These are phyloP conservation scores for Meganola albula DNA, from an alignment of 2,888 invertebrate species.

Conservation along the genomic window DNA sequence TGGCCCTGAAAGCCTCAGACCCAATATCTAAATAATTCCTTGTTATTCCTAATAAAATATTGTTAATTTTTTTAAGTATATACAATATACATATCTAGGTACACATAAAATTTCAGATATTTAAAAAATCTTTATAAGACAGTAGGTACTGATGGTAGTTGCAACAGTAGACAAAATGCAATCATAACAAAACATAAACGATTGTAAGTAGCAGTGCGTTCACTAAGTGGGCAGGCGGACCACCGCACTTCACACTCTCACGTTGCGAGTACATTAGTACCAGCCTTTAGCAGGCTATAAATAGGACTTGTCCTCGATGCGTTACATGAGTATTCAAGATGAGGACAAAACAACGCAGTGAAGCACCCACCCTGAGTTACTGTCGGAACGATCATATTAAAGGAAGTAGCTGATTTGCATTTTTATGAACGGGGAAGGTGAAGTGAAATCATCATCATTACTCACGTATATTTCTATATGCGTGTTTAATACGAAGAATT, in stretches of 20 bases:
- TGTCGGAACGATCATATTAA: slow-evolving; percentile 50
- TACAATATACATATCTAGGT: too few species aligned
- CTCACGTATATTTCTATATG: slow-evolving; percentile 22
- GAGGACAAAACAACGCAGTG: slow-evolving; percentile 33
- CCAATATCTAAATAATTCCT: too few species aligned
- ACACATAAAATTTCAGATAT: too few species aligned
- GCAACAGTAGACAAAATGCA: too few species aligned
- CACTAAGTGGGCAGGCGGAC: slow-evolving; percentile 22
- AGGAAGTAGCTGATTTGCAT: slow-evolving; percentile 73
- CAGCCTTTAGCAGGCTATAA: slow-evolving; percentile 30
- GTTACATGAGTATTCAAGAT: slow-evolving; percentile 33
- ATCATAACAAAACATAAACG: too few species aligned
- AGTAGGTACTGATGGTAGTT: too few species aligned
- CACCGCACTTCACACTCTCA: slow-evolving; percentile 20
- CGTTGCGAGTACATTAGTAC: slow-evolving; percentile 17
- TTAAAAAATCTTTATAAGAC: too few species aligned
- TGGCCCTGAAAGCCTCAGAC: too few species aligned
- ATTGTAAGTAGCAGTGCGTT: slow-evolving; percentile 22
- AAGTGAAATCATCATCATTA: slow-evolving; percentile 47
- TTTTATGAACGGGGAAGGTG: slow-evolving; percentile 71
- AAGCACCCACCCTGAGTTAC: slow-evolving; percentile 67
- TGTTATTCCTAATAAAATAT: too few species aligned
- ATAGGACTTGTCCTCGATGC: slow-evolving; percentile 38
- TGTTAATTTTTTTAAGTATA: too few species aligned
- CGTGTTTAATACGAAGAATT: too few species aligned